phyloP scores from a whole-genome alignment of 2,888 invertebrate genomes.

The Trichopria drosophilae region DNA sequence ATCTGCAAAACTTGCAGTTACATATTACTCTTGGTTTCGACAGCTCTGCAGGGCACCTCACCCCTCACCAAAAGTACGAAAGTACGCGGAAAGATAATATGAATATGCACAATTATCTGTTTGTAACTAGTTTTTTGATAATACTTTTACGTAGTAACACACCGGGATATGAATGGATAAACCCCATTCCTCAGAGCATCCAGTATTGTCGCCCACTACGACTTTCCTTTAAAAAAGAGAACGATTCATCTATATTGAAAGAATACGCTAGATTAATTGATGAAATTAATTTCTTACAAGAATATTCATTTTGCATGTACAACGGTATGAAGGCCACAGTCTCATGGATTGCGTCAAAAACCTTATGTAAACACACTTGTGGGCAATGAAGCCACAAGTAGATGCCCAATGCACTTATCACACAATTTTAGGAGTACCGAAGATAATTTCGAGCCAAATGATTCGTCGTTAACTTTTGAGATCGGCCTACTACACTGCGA shows the following conservation, averaged over 20 bases:
- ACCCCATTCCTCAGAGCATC: no score
- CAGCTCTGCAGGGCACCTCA: conserved; percentile 9
- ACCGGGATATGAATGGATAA: conserved; percentile 1
- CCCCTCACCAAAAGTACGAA: conserved; percentile 6
- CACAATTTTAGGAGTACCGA: background rate
- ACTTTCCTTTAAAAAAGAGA: conserved; percentile 8
- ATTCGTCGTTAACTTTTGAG: background rate
- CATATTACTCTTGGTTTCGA: conserved; percentile 6
- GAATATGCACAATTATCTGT: conserved; percentile 6
- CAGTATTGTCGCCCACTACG: conserved; percentile 3
- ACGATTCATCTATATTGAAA: background rate
- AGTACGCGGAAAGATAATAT: conserved; percentile 4
- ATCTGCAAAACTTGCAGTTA: conserved; percentile 6
- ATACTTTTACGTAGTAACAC: background rate
- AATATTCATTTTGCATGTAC: background rate
- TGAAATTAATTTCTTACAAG: background rate
- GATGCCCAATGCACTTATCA: conserved; percentile 2
- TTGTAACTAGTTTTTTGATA: conserved; percentile 4
- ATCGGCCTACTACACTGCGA: conserved; percentile 5
- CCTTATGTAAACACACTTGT: conserved; percentile 3
- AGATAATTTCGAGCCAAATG: conserved; percentile 6
- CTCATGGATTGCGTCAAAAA: background rate
- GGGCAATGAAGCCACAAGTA: background rate
- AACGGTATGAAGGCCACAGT: background rate
- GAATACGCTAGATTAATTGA: conserved; percentile 5